phyloP scores from a whole-genome alignment of 2,888 invertebrate genomes.

The Merodon equestris region DNA sequence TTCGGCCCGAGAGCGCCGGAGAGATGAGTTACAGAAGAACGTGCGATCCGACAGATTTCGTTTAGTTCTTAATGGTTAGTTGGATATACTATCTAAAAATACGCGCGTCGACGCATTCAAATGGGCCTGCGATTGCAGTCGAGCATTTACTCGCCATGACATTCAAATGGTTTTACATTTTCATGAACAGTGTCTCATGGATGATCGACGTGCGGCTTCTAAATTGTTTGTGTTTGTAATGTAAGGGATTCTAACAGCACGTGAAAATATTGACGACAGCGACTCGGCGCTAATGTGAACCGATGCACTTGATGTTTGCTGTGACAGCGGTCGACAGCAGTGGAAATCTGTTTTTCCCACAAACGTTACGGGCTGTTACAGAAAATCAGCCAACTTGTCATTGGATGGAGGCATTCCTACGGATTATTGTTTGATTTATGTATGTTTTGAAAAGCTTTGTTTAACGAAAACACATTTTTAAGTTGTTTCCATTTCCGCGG shows the following conservation, averaged over 20 bases:
- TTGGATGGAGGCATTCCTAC: too few species aligned
- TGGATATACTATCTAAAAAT: conserved; percentile 45
- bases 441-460: too few species aligned
- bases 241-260: conserved; percentile 11
- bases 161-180: conserved; percentile 23
- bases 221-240: not conserved
- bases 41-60: not conserved
- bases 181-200: conserved; percentile 18
- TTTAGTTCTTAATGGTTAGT: conserved; percentile 19
- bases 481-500: too few species aligned
- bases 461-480: too few species aligned
- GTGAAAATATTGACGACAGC: not conserved
- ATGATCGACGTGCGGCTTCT: conserved; percentile 20
- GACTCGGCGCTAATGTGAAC: not conserved
- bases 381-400: too few species aligned
- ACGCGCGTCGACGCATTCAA: conserved; percentile 3
- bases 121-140: conserved; percentile 1
- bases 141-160: conserved; percentile 28
- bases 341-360: too few species aligned
- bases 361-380: too few species aligned
- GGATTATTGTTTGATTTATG: too few species aligned
- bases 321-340: too few species aligned
- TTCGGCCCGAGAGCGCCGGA: conserved; percentile 32
- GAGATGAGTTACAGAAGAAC: conserved; percentile 1
- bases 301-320: not conserved